Evolutionary conservation across 1,140 invertebrate genomes (phyloP).

Genomic region (Drosophila orosa): DNA sequence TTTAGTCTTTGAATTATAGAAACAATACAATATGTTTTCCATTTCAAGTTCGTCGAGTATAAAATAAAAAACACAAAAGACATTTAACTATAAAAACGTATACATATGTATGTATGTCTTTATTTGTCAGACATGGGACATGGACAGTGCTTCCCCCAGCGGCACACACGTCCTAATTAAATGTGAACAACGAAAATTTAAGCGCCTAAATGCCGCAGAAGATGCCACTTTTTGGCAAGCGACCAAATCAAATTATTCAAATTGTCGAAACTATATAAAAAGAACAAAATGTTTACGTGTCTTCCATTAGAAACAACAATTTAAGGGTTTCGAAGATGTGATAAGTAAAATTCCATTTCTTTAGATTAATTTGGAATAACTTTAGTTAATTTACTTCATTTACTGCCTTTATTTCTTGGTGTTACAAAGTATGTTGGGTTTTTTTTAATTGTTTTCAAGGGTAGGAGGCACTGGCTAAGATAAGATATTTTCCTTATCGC

Average conservation of each 20-base stretch:
- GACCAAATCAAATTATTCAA: constrained; percentile 71
- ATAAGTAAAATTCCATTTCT: not conserved
- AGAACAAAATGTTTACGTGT: constrained; percentile 1
- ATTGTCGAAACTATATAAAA: constrained; percentile 30
- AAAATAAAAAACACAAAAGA: constrained; percentile 31
- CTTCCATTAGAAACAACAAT: not conserved
- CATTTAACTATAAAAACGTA: constrained; percentile 27
- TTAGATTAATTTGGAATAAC: accelerated
- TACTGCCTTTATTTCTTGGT: too few species aligned
- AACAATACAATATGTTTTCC: constrained; percentile 41
- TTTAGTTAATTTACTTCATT: not conserved
- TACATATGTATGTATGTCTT: constrained; percentile 20
- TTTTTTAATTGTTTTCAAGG: not conserved
- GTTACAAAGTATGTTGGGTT: not conserved
- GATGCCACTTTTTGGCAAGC: constrained; percentile 62
- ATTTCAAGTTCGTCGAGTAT: constrained; percentile 46
- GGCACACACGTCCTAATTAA: constrained; percentile 64
- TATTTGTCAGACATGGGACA: constrained; percentile 21
- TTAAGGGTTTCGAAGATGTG: not conserved
- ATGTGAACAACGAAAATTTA: constrained; percentile 52
- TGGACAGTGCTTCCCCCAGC: constrained; percentile 24
- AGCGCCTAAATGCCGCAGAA: constrained; percentile 39
- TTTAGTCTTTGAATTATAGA: constrained; percentile 35
- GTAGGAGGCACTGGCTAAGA: not conserved
- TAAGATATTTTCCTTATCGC: constrained; percentile 29